Evolutionary conservation across 1,140 invertebrate species (phyloP).

Genomic region (Galleria mellonella): DNA sequence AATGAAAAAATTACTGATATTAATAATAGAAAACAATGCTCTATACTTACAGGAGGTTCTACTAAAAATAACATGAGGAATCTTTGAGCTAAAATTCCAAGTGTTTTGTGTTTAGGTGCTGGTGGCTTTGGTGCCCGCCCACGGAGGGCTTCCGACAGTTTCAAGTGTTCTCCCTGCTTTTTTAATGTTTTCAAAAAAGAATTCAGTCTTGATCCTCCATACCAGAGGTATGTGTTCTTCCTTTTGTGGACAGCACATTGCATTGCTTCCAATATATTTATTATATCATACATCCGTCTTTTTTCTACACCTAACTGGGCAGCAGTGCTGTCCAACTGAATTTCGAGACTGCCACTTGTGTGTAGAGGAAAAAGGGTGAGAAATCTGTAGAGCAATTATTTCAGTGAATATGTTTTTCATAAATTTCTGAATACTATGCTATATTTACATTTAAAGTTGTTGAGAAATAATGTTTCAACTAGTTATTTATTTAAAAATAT

Average conservation of each 20-base stretch:
- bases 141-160: slow-evolving; percentile 56
- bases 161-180: slow-evolving; percentile 60
- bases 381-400: slow-evolving; percentile 68
- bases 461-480: too few species aligned
- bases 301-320: slow-evolving; percentile 77
- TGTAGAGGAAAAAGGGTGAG: slow-evolving; percentile 74
- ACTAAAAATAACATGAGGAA: slow-evolving; percentile 85
- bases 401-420: too few species aligned
- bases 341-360: slow-evolving; percentile 61
- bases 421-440: too few species aligned
- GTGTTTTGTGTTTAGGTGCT: slow-evolving; percentile 76
- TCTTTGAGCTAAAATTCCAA: slow-evolving; percentile 82
- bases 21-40: neutral
- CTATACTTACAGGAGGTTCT: slow-evolving; percentile 76
- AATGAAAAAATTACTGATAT: slow-evolving; percentile 1
- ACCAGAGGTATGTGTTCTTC: slow-evolving; percentile 78
- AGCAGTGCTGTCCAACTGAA: slow-evolving; percentile 76
- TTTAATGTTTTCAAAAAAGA: slow-evolving; percentile 65
- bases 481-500: too few species aligned
- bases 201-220: slow-evolving; percentile 70
- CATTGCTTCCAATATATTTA: slow-evolving; percentile 84
- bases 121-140: slow-evolving; percentile 61
- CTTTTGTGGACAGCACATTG: slow-evolving; percentile 79
- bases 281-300: slow-evolving; percentile 85
- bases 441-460: too few species aligned